These are phyloP conservation scores for Hormaphis cornu DNA, from an alignment of 1,140 invertebrate species.

Conservation along the genomic window DNA sequence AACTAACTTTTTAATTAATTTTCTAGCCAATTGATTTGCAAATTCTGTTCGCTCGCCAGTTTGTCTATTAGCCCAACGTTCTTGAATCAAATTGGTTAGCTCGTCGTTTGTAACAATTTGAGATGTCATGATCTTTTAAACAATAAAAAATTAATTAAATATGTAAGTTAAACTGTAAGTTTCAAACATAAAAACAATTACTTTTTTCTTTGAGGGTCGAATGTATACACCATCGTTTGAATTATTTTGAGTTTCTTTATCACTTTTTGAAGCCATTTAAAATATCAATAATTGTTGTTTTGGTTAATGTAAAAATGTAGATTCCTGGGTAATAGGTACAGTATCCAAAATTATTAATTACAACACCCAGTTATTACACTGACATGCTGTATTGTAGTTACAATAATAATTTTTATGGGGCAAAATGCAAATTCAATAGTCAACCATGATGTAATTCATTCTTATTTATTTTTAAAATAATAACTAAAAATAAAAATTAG, in stretches of 20 bases:
- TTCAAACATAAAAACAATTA: not conserved
- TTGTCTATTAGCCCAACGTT: slow-evolving; percentile 17
- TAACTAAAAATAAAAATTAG: no score
- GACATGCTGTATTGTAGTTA: no score
- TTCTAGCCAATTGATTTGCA: slow-evolving; percentile 29
- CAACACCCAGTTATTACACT: no score
- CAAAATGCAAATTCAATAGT: no score
- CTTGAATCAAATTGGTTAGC: slow-evolving; percentile 27
- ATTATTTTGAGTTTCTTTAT: slow-evolving; percentile 34
- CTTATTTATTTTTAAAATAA: no score
- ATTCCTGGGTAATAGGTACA: no score
- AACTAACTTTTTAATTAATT: slow-evolving; percentile 24
- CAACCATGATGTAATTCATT: no score
- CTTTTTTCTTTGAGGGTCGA: slow-evolving; percentile 25
- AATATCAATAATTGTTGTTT: no score
- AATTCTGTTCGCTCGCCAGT: slow-evolving; percentile 27
- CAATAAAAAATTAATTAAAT: not conserved
- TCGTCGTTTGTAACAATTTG: slow-evolving; percentile 28
- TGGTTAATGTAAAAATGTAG: no score
- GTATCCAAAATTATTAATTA: no score
- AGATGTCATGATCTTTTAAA: slow-evolving; percentile 16
- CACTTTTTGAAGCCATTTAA: slow-evolving; percentile 32
- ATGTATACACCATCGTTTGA: slow-evolving; percentile 18
- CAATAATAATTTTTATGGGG: no score
- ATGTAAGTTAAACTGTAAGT: not conserved